phyloP scores from a whole-genome alignment of 2,888 invertebrate species.

The Metacarcinus magister region DNA sequence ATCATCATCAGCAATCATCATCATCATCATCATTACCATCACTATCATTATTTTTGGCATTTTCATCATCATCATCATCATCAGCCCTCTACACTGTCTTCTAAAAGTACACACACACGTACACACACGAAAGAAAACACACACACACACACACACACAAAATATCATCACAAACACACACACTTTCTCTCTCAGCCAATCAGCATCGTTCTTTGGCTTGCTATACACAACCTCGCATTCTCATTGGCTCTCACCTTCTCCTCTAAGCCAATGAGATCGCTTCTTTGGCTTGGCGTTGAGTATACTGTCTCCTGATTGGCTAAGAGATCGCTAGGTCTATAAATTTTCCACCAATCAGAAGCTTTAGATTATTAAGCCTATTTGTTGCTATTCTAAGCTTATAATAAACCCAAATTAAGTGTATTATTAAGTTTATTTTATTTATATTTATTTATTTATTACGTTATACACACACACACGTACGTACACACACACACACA shows the following conservation, averaged over 20 bases:
- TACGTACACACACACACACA: neutral
- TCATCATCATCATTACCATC: neutral
- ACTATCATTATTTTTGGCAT: neutral
- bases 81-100: neutral
- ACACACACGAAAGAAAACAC: neutral
- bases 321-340: neutral
- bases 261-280: neutral
- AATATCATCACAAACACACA: too few relatives aligned
- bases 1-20: neutral
- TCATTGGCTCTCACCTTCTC: neutral
- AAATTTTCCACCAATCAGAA: neutral
- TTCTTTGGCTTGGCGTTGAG: neutral
- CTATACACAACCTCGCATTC: neutral
- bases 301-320: neutral
- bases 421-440: neutral
- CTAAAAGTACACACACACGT: neutral
- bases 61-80: conserved; percentile 37
- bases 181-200: neutral
- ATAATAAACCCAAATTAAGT: neutral
- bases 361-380: neutral
- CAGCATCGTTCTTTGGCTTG: neutral
- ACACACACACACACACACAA: neutral
- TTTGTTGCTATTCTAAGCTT: too few relatives aligned
- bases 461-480: neutral
- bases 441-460: neutral